Base-by-base conservation (phyloP, 2,888 invertebrate genomes). In the Drosophila nigritarsus region DNA sequence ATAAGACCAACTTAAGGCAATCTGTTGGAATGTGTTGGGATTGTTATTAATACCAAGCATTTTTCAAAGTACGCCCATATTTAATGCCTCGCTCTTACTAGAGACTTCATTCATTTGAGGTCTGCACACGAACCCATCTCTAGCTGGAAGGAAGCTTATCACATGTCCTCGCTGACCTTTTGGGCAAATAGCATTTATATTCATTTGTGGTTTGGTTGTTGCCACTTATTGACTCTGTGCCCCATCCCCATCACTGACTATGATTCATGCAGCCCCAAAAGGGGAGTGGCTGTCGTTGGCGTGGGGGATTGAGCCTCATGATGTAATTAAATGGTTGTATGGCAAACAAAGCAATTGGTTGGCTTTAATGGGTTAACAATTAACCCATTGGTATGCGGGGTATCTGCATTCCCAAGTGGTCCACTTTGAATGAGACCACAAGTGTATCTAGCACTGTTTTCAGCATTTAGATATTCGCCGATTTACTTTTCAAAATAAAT, bases 171-270 rank as follows among this genome's bases (percentile, higher is more conserved):
- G 45, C 58, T 53, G 48, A 24, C 45, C 32, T 42, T 54, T 51
- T 20, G 24, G 20, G 42, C 40, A 45, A 48, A 32, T 8, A 27
- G 66, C 85, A 85, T 87, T 87, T 87, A 69, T 85, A 75, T 85
- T 73, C 78, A 87, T 85, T 87, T 85, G 77, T 60, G 51, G 45
- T 45, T 62, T 54, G 72, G 55, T 60, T 67, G 45, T 53, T 54
- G 77, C 77, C 73, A 81, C 73, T 73, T 76, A 78, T 79, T 78
- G 79, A 72, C 79, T 75, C 54, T 61, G 32, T 40, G 45, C 15
- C 42, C 30, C 11, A 8, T 4, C 51, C 6, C 2, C 18, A 6
- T 6, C 48, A 29, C 51, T 75, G 71, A 67, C 71, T 51, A 55
- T 67, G 73, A 75, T 68, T 75, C 64, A 72, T 72, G 15, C 4